These are phyloP conservation scores for Papilio polytes DNA, from an alignment of 1,140 invertebrate species.

Conservation along the genomic window DNA sequence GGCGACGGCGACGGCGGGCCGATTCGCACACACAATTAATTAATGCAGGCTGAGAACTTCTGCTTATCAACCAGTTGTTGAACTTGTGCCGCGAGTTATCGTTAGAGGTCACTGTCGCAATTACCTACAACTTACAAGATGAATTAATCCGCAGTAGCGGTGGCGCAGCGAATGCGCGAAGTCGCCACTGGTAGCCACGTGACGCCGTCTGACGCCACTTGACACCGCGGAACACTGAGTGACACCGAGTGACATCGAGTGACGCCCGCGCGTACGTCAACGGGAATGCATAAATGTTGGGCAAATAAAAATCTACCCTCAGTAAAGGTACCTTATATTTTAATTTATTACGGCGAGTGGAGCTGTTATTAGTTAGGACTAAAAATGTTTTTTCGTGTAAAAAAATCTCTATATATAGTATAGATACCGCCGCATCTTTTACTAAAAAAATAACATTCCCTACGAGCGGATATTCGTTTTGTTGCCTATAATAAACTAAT, in stretches of 20 bases:
- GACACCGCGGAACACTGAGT: neutral
- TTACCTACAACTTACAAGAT: neutral
- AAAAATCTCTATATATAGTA: no score
- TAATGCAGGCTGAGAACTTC: neutral
- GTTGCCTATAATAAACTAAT: no score
- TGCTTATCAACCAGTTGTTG: neutral
- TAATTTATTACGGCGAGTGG: no score
- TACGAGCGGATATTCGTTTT: no score
- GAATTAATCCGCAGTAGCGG: neutral
- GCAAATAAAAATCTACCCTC: no score
- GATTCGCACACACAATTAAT: neutral
- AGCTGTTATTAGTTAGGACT: no score
- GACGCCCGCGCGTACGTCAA: no score
- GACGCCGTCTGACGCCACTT: neutral
- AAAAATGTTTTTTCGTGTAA: no score
- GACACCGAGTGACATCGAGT: neutral
- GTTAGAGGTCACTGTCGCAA: slow-evolving; percentile 12
- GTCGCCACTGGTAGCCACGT: neutral
- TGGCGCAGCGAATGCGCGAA: neutral
- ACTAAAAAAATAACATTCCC: no score
- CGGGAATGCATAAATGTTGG: no score
- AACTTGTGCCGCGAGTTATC: slow-evolving; percentile 19
- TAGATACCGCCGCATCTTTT: no score
- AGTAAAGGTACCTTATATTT: no score
- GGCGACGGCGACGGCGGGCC: neutral